Conservation (phyloP, 1,140 invertebrate species). For the Tetramorium alpestre region DNA sequence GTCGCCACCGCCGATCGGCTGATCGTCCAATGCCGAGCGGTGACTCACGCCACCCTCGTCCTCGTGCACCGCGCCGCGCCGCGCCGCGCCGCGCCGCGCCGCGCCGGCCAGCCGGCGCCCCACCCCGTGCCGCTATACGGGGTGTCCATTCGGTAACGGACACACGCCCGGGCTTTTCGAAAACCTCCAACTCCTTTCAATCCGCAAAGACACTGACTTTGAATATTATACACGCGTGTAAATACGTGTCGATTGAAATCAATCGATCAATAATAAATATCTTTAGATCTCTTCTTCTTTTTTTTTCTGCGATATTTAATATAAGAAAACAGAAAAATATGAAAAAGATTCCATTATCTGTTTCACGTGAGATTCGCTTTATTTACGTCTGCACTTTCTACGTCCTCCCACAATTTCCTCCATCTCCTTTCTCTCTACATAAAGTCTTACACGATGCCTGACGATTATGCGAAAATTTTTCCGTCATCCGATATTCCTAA, state of each 20-base stretch:
- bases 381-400: neutral
- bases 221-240: neutral
- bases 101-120: neutral
- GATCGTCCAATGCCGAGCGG: conserved; percentile 69
- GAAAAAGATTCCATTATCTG: neutral
- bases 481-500: neutral
- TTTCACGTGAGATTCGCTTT: neutral
- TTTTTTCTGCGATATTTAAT: neutral
- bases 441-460: neutral
- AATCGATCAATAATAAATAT: neutral
- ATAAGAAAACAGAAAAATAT: neutral
- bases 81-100: neutral
- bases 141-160: conserved; percentile 5
- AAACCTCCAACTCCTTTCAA: neutral
- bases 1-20: conserved; percentile 73
- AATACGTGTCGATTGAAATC: neutral
- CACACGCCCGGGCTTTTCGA: neutral
- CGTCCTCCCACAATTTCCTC: neutral
- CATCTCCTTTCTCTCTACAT: neutral
- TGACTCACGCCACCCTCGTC: conserved; percentile 80
- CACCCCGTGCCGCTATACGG: neutral
- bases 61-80: conserved; percentile 1
- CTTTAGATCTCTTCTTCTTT: neutral
- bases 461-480: conserved; percentile 4
- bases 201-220: neutral